Evolutionary conservation across 2,888 invertebrate genomes (phyloP).

Genomic region (Ceraclea dissimilis): DNA sequence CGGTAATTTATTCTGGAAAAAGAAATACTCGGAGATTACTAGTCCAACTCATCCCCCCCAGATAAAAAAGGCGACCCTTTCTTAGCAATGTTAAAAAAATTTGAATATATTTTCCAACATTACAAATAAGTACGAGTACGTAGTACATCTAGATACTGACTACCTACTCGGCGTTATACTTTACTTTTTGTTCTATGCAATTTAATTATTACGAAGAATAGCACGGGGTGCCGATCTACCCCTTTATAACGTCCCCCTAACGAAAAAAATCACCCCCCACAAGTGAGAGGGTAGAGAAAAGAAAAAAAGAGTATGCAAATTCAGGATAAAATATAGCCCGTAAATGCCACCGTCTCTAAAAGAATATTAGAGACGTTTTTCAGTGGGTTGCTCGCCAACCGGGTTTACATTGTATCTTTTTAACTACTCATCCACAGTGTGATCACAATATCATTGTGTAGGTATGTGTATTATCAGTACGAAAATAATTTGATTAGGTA

Average conservation of each 20-base stretch:
- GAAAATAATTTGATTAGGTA: too few relatives aligned
- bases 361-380: slow-evolving; percentile 55
- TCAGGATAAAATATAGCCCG: slow-evolving; percentile 55
- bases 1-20: background rate
- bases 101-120: slow-evolving; percentile 1
- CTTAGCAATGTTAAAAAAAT: slow-evolving; percentile 3
- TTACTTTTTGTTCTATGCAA: slow-evolving; percentile 35
- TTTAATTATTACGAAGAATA: slow-evolving; percentile 42
- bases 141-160: too few relatives aligned
- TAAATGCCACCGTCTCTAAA: slow-evolving; percentile 55
- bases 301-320: slow-evolving; percentile 54
- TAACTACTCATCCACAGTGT: slow-evolving; percentile 25
- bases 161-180: slow-evolving; percentile 17
- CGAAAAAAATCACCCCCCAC: slow-evolving; percentile 43
- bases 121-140: slow-evolving; percentile 13
- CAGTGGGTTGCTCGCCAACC: slow-evolving; percentile 46
- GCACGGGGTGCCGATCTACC: slow-evolving; percentile 45
- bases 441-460: slow-evolving; percentile 8
- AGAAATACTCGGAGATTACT: background rate
- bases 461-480: too few relatives aligned
- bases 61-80: background rate
- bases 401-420: slow-evolving; percentile 27
- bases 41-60: background rate
- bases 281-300: slow-evolving; percentile 51
- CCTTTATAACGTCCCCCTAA: slow-evolving; percentile 53